Conservation (phyloP, 2,888 invertebrate species). For the Drosophila meridionalis region DNA sequence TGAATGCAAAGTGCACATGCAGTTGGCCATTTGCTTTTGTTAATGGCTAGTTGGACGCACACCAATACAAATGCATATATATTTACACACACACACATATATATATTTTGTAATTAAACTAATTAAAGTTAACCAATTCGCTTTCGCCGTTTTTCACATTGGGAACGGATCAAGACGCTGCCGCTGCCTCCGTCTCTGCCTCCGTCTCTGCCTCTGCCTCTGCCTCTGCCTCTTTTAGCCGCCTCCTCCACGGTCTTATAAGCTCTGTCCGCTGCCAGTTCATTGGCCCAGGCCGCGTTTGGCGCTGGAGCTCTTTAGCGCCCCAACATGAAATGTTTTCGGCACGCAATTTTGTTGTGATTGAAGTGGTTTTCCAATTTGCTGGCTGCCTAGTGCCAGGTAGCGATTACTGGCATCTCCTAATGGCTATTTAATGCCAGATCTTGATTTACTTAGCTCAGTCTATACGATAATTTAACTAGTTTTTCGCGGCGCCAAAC, state of each 20-base stretch:
- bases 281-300: slow-evolving; percentile 43
- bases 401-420: slow-evolving; percentile 11
- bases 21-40: slow-evolving; percentile 34
- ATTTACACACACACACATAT: not conserved
- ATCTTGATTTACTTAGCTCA: not conserved
- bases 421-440: slow-evolving; percentile 9
- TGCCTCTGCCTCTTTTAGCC: not conserved
- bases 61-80: not conserved
- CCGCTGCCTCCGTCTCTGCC: not conserved
- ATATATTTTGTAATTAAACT: slow-evolving; percentile 64
- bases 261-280: slow-evolving; percentile 47
- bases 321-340: slow-evolving; percentile 56
- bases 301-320: slow-evolving; percentile 3
- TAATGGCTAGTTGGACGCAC: slow-evolving; percentile 5
- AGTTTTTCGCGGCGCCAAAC: not conserved
- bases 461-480: not conserved
- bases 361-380: slow-evolving; percentile 29
- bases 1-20: slow-evolving; percentile 39
- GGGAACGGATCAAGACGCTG: slow-evolving; percentile 40
- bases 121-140: slow-evolving; percentile 72
- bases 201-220: not conserved
- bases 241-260: slow-evolving; percentile 28
- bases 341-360: slow-evolving; percentile 62
- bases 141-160: slow-evolving; percentile 60
- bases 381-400: slow-evolving; percentile 12